Percentiles rank a stretch among this genome's conserved stretches.
phyloP scores from a whole-genome alignment of 37 sponge, comb jelly and placozoan species.

The Aphrocallistes beatrix region DNA sequence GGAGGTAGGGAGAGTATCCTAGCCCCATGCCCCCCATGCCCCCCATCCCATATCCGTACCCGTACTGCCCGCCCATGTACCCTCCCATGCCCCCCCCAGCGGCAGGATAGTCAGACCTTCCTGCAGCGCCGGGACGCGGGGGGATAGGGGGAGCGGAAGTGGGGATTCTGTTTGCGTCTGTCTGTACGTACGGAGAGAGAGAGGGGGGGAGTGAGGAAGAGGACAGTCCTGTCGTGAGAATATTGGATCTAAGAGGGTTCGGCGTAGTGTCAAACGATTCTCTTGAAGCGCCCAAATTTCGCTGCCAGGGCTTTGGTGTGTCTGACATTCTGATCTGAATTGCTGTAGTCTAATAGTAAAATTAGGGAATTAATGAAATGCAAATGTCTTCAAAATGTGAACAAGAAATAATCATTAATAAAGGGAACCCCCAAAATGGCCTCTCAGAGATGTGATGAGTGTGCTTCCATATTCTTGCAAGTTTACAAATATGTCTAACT shows the following conservation, averaged over 20 bases:
- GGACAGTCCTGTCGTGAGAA: neutral
- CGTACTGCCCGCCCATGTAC: neutral
- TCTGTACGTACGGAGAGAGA: neutral
- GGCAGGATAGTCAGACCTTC: neutral
- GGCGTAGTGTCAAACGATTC: neutral
- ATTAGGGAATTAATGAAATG: too few relatives aligned
- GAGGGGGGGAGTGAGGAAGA: neutral
- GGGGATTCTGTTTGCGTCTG: neutral
- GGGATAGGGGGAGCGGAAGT: neutral
- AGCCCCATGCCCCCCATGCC: constrained; percentile 2
- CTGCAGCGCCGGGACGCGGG: neutral
- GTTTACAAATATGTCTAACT: too few relatives aligned
- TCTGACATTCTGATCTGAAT: neutral
- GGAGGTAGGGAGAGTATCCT: neutral
- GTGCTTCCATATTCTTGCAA: too few relatives aligned
- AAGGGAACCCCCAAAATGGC: too few relatives aligned
- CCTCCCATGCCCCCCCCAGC: neutral
- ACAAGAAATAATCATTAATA: too few relatives aligned
- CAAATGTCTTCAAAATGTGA: too few relatives aligned
- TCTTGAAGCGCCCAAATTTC: neutral
- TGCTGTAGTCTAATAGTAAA: too few relatives aligned
- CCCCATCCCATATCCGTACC: neutral
- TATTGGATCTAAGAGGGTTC: neutral
- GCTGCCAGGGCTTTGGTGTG: neutral
- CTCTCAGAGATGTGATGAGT: too few relatives aligned